phyloP scores from a whole-genome alignment of 1,140 invertebrate species.

The Arctopsyche grandis region DNA sequence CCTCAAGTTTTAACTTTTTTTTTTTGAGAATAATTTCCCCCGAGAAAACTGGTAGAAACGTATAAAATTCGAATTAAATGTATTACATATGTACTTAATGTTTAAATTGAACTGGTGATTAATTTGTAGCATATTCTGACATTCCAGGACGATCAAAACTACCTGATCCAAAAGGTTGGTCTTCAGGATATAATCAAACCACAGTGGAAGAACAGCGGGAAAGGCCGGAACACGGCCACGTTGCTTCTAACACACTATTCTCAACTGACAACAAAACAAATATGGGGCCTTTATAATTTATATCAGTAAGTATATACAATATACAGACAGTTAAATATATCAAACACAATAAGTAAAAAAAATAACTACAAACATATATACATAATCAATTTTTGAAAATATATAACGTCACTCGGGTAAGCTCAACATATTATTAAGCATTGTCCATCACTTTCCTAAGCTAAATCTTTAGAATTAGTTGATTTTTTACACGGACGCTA shows the following conservation, averaged over 20 bases:
- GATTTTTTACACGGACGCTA: conserved; percentile 6
- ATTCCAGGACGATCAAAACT: conserved; percentile 82
- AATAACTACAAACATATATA: conserved; percentile 15
- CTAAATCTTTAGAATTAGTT: conserved; percentile 1
- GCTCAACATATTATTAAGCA: neutral
- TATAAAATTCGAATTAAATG: too few species aligned
- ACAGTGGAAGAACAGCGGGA: conserved; percentile 83
- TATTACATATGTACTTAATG: too few species aligned
- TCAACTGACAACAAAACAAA: conserved; percentile 78
- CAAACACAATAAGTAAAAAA: conserved; percentile 39
- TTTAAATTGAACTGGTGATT: neutral
- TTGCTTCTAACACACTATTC: conserved; percentile 80
- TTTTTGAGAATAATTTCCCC: too few species aligned
- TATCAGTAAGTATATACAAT: conserved; percentile 71
- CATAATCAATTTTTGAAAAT: neutral
- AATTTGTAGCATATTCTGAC: neutral
- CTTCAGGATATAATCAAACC: conserved; percentile 81
- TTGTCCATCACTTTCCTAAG: neutral
- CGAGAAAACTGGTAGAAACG: too few species aligned
- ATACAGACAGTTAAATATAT: neutral
- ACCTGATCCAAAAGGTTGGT: conserved; percentile 79
- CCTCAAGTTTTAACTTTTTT: too few species aligned
- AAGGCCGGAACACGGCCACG: conserved; percentile 75
- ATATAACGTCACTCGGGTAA: neutral
- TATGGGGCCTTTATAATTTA: conserved; percentile 80